Evolutionary conservation across 2,113 vertebrate species (phyloP).

Genomic region (Alligator sinensis): DNA sequence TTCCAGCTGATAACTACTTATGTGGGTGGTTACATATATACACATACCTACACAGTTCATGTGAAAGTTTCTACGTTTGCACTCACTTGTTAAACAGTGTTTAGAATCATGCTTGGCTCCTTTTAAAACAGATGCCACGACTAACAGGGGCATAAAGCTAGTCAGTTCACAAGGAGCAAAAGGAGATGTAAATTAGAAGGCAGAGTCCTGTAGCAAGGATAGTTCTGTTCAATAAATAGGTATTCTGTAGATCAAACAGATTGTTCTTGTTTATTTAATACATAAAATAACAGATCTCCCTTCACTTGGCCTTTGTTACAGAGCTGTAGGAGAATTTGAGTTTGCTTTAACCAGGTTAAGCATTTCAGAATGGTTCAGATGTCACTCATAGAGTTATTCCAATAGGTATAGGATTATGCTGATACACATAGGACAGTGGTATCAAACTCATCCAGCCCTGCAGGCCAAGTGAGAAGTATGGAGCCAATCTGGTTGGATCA

Average conservation of each 20-base stretch:
- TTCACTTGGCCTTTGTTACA: neutral
- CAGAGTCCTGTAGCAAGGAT: neutral
- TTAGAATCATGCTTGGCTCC: neutral
- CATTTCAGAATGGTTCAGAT: neutral
- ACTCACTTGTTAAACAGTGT: neutral
- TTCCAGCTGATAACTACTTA: neutral
- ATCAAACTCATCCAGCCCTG: too few relatives aligned
- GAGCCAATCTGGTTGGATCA: too few relatives aligned
- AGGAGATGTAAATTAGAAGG: neutral
- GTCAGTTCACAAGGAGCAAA: neutral
- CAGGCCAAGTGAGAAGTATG: too few relatives aligned
- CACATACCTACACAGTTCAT: constrained; percentile 3
- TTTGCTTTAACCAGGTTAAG: neutral
- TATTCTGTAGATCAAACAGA: neutral
- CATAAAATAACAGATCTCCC: neutral
- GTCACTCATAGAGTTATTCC: neutral
- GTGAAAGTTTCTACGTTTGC: neutral
- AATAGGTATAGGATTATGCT: neutral
- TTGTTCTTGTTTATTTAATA: neutral
- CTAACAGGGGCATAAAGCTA: neutral
- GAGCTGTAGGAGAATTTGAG: neutral
- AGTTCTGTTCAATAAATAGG: neutral
- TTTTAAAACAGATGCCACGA: neutral
- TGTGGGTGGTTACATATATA: constrained; percentile 9
- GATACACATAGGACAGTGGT: too few relatives aligned